phyloP scores from a whole-genome alignment of 2,113 vertebrate genomes.

The Cynoglossus semilaevis region DNA sequence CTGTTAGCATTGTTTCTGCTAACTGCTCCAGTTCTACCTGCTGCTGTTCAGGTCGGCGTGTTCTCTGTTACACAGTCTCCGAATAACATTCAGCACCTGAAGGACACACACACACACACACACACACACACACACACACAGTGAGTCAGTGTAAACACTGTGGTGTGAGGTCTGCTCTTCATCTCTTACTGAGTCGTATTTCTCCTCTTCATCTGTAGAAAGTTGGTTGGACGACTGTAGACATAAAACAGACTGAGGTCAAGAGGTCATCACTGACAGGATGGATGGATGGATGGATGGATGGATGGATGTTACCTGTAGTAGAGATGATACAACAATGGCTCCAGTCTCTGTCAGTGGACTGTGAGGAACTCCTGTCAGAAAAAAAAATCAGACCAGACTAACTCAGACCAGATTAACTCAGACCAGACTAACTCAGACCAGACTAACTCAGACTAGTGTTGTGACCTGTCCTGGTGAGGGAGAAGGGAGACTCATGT shows the following conservation, averaged over 20 bases:
- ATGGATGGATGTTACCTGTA: constrained; percentile 54
- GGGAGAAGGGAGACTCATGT: constrained; percentile 62
- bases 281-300: not conserved
- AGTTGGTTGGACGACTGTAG: constrained; percentile 51
- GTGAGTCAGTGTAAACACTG: not conserved
- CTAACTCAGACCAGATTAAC: no score
- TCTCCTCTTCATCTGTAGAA: constrained; percentile 68
- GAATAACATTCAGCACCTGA: constrained; percentile 68
- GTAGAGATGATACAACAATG: constrained; percentile 61
- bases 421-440: no score
- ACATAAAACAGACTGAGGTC: not conserved
- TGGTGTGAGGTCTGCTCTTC: not conserved
- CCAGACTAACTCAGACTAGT: not conserved
- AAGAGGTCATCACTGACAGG: not conserved
- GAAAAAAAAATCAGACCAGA: no score
- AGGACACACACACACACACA: constrained; percentile 1
- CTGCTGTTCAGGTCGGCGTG: constrained; percentile 64
- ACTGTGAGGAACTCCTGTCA: constrained; percentile 67
- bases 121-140: not conserved
- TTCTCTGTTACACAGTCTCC: constrained; percentile 70
- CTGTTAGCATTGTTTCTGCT: no score
- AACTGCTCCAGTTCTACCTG: constrained; percentile 42
- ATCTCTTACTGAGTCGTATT: constrained; percentile 66
- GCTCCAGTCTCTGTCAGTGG: constrained; percentile 68
- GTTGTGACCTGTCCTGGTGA: constrained; percentile 63